Base-by-base conservation (phyloP, 2,113 vertebrate genomes). In the Colaptes auratus region DNA sequence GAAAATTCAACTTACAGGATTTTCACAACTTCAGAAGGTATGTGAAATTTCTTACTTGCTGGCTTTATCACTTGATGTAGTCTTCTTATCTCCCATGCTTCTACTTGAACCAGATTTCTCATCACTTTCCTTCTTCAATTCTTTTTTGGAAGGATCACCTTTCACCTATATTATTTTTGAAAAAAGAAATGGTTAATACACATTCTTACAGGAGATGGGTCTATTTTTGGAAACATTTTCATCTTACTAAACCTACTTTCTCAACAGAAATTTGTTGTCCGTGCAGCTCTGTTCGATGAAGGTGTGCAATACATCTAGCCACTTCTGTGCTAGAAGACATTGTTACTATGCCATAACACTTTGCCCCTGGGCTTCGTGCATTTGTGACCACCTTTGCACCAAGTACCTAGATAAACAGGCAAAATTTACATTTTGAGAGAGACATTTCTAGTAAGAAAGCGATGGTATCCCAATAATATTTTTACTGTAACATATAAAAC, bases 331-430 rank as follows among this genome's bases (percentile, higher is more conserved):
- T 98, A 12, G 99, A 99, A 12, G 99, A 99, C 99, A 99, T 99
- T 0, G 99, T 99, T 42, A 99, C 99, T 88, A 99, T 98, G 78
- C 99, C 99, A 1, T 99, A 99, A 96, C 99, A 99, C 83, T 99
- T 99, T 55, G 99, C 98, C 74, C 99, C 99, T 7, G 99, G 99
- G 96, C 99, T 99, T 75, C 99, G 98, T 69, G 99, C 99, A 78
- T 99, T 99, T 85, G 99, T 99, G 66, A 99, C 99, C 80, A 99
- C 99, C 91, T 99, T 99, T 85, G 99, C 99, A 92, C 98, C 99
- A 85, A 99, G 98, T 79, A 99, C 99, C 99, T 99, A 85, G 23
- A 65, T 73, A 88, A 96, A 85, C 15, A 96, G 31, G 80, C 58
- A 55, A 59, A 42, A 90, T 77, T 90, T 63, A 71, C 9, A 14